A percentile compares a stretch with the other conserved stretches of the same genome.
Conservation (phyloP, 1,140 invertebrate species). For the Tetramorium simillimum region DNA sequence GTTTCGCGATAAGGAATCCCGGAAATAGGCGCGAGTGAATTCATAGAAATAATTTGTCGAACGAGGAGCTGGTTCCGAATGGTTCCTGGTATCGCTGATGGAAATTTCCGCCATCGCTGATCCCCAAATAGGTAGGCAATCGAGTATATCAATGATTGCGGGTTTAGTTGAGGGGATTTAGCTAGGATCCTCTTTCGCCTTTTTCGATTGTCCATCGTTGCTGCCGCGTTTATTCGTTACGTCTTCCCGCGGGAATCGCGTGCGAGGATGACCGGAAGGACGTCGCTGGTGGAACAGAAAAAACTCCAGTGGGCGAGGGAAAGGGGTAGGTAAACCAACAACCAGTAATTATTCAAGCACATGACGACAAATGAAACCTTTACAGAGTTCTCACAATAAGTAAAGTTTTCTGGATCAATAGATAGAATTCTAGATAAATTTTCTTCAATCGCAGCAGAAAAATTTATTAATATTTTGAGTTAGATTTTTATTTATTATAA, state of each 20-base stretch:
- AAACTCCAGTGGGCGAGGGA: conserved; percentile 91
- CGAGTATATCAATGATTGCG: neutral
- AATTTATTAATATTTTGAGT: too few relatives aligned
- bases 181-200: conserved; percentile 55
- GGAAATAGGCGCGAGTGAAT: neutral
- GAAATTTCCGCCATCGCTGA: neutral
- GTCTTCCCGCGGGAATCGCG: conserved; percentile 24
- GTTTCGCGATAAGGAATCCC: neutral
- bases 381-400: too few relatives aligned
- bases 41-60: neutral
- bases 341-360: neutral
- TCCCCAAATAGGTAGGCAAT: conserved; percentile 59
- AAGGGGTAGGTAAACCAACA: conserved; percentile 86
- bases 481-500: too few relatives aligned
- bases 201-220: conserved; percentile 33
- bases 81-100: neutral
- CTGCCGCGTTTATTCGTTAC: conserved; percentile 45
- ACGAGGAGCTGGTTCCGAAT: neutral
- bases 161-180: conserved; percentile 28
- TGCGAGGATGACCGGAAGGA: conserved; percentile 81
- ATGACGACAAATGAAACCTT: neutral
- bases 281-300: conserved; percentile 90
- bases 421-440: neutral
- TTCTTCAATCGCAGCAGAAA: too few relatives aligned
- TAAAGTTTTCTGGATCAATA: neutral